These are phyloP conservation scores for Elaeidobius kamerunicus DNA, from an alignment of 2,888 invertebrate species.

Conservation along the genomic window DNA sequence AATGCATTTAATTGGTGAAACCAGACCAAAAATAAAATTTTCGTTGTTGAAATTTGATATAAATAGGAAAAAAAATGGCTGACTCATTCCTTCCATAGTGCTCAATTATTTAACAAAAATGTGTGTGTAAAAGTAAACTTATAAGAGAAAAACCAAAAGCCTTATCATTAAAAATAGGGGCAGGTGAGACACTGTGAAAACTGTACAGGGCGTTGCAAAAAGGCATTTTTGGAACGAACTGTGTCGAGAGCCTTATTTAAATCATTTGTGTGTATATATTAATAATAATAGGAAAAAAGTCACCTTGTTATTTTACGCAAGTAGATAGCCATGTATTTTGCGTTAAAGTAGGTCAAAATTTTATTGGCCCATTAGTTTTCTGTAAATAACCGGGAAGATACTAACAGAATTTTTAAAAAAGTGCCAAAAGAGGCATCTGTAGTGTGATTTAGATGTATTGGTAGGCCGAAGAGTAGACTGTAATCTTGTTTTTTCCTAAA, in stretches of 20 bases:
- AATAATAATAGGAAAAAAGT: slow-evolving; percentile 1
- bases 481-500: background rate
- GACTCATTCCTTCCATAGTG: slow-evolving; percentile 68
- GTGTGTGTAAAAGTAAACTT: slow-evolving; percentile 23
- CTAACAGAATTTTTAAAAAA: too few species aligned
- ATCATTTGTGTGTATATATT: slow-evolving; percentile 12
- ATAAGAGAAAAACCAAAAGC: slow-evolving; percentile 18
- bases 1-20: slow-evolving; percentile 24
- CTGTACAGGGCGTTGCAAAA: slow-evolving; percentile 4
- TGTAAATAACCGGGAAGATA: slow-evolving; percentile 10
- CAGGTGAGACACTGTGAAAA: slow-evolving; percentile 23
- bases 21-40: slow-evolving; percentile 26
- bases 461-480: slow-evolving; percentile 6
- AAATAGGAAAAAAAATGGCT: slow-evolving; percentile 14
- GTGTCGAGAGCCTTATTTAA: slow-evolving; percentile 3
- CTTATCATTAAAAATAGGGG: slow-evolving; percentile 10
- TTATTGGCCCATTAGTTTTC: background rate
- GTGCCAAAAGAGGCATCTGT: slow-evolving; percentile 11
- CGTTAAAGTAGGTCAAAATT: background rate
- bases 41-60: background rate
- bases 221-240: slow-evolving; percentile 4
- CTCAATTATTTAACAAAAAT: slow-evolving; percentile 57
- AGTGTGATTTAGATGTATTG: slow-evolving; percentile 5
- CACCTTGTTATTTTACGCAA: slow-evolving; percentile 19
- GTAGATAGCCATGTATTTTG: slow-evolving; percentile 15